Percentiles rank a stretch among this genome's conserved stretches.
These are phyloP conservation scores for Selene dorsalis DNA, from an alignment of 2,797 vertebrate genomes.

Conservation along the genomic window DNA sequence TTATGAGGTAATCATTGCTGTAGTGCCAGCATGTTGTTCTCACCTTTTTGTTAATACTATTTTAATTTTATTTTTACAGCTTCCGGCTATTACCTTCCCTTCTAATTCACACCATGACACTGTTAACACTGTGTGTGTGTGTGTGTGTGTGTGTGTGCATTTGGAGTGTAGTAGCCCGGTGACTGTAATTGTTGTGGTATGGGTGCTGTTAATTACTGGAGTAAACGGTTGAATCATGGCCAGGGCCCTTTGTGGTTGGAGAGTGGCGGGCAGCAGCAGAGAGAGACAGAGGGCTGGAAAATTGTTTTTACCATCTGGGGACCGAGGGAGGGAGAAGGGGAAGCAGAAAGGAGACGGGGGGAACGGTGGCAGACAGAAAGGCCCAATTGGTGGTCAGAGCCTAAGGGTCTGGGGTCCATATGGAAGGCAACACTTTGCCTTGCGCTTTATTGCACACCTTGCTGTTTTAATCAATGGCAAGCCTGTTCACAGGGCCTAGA, in stretches of 20 bases:
- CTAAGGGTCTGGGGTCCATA: slow-evolving; percentile 91
- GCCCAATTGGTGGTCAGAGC: slow-evolving; percentile 90
- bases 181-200: slow-evolving; percentile 98
- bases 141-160: slow-evolving; percentile 47
- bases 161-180: slow-evolving; percentile 57
- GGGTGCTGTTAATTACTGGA: slow-evolving; percentile 99
- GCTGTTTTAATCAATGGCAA: slow-evolving; percentile 92
- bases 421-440: slow-evolving; percentile 89
- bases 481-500: slow-evolving; percentile 86
- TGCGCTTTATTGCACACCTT: slow-evolving; percentile 89
- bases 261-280: slow-evolving; percentile 88
- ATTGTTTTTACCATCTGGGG: slow-evolving; percentile 98
- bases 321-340: slow-evolving; percentile 81
- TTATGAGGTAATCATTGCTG: slow-evolving; percentile 99
- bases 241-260: slow-evolving; percentile 95
- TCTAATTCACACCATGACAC: slow-evolving; percentile 93
- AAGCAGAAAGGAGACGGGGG: slow-evolving; percentile 74
- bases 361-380: slow-evolving; percentile 84
- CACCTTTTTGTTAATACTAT: slow-evolving; percentile 91
- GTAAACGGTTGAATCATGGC: slow-evolving; percentile 98
- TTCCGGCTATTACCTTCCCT: slow-evolving; percentile 91
- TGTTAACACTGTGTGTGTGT: slow-evolving; percentile 63
- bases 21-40: slow-evolving; percentile 90
- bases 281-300: slow-evolving; percentile 92
- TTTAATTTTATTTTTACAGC: slow-evolving; percentile 81